phyloP scores from a whole-genome alignment of 1,140 invertebrate genomes.

The Rhynchophorus ferrugineus region DNA sequence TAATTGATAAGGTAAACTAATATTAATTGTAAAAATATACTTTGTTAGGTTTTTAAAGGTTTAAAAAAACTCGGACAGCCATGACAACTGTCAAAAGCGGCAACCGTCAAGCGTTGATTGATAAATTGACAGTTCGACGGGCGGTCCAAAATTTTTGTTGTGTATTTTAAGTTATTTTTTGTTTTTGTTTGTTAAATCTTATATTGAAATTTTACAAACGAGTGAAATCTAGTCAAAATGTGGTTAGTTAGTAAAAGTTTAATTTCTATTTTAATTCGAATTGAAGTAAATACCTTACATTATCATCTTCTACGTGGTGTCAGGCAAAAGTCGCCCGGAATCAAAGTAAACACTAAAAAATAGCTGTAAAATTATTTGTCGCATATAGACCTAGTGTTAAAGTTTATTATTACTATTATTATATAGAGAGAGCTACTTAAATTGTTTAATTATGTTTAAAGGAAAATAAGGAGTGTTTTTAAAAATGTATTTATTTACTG shows the following conservation, averaged over 20 bases:
- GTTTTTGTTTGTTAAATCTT: background rate
- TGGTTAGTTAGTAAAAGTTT: background rate
- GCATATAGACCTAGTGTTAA: slow-evolving; percentile 6
- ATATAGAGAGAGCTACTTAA: slow-evolving; percentile 2
- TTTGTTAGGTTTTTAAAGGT: no score
- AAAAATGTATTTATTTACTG: slow-evolving; percentile 9
- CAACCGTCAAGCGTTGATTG: background rate
- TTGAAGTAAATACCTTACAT: no score
- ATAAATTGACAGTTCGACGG: no score
- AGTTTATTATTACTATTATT: slow-evolving; percentile 14
- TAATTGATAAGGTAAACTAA: no score
- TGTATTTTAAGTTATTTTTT: background rate
- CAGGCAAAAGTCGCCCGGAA: background rate
- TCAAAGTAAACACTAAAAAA: background rate
- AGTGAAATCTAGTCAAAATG: slow-evolving; percentile 30
- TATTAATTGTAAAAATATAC: no score
- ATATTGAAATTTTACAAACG: slow-evolving; percentile 12
- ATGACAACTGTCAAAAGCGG: background rate
- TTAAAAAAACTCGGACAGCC: background rate
- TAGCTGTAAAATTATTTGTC: background rate
- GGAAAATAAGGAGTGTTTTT: slow-evolving; percentile 10
- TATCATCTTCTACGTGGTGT: background rate
- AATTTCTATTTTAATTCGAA: no score
- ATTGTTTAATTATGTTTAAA: slow-evolving; percentile 4
- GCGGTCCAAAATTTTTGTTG: no score